These are phyloP conservation scores for Fistularia commersonii DNA, from an alignment of 2,797 vertebrate species.

Conservation along the genomic window DNA sequence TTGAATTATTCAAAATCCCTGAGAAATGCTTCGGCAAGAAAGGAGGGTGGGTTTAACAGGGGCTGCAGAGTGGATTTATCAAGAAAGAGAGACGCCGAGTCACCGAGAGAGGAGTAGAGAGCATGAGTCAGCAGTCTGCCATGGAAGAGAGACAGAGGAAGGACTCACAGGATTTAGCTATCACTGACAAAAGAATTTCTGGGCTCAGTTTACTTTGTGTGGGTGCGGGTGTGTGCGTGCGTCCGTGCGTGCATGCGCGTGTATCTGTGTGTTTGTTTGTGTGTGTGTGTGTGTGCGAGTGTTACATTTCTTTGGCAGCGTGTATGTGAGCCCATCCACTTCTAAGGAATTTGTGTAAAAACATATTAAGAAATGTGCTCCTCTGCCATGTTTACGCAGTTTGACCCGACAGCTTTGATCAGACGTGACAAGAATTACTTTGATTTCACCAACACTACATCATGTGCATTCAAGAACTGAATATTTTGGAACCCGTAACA, in stretches of 20 bases:
- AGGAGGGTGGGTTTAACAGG: constrained; percentile 13
- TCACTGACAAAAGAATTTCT: constrained; percentile 46
- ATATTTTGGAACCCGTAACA: too few species aligned
- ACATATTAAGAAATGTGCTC: constrained; percentile 17
- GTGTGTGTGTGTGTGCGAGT: constrained; percentile 7
- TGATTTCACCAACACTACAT: not conserved
- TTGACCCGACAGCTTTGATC: not conserved
- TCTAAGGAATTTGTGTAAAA: constrained; percentile 28
- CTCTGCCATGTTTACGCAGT: constrained; percentile 7
- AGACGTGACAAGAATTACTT: not conserved
- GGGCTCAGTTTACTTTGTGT: constrained; percentile 18
- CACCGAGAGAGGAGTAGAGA: constrained; percentile 3
- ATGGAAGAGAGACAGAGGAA: constrained; percentile 36
- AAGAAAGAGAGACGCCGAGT: not conserved
- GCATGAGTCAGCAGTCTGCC: constrained; percentile 48
- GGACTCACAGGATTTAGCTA: constrained; percentile 37
- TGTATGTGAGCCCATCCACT: constrained; percentile 11
- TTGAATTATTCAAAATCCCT: constrained; percentile 43
- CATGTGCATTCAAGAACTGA: too few species aligned
- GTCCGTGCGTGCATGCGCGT: too few species aligned
- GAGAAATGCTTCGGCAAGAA: constrained; percentile 26
- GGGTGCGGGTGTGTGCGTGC: constrained; percentile 5
- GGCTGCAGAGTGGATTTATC: constrained; percentile 16
- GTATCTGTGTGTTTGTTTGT: too few species aligned
- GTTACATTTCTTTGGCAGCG: constrained; percentile 20